Percentiles rank a stretch among this genome's conserved stretches.
phyloP scores from a whole-genome alignment of 2,797 vertebrate species.

The Cyprinella venusta region DNA sequence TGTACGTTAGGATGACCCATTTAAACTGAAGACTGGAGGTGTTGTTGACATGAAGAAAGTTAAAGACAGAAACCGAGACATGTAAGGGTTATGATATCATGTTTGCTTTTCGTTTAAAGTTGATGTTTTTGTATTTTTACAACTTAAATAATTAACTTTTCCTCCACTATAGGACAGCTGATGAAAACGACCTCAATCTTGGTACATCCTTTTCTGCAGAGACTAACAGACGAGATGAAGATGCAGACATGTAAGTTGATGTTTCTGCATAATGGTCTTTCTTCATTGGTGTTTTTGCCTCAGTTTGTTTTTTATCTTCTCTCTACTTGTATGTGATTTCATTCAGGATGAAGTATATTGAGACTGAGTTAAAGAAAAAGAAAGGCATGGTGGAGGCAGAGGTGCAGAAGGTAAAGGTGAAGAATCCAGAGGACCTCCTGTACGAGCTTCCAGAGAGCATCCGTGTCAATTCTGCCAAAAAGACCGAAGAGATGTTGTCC shows the following conservation, averaged over 20 bases:
- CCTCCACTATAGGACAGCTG: conserved; percentile 82
- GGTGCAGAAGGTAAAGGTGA: conserved; percentile 91
- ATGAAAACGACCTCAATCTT: conserved; percentile 93
- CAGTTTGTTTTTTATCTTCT: not conserved
- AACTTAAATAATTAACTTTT: conserved; percentile 19
- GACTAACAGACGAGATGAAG: conserved; percentile 96
- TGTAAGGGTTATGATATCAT: conserved; percentile 75
- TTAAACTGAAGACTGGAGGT: conserved; percentile 93
- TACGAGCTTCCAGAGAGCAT: conserved; percentile 96
- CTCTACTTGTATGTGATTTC: not conserved
- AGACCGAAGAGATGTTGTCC: conserved; percentile 98
- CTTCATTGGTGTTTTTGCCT: not conserved
- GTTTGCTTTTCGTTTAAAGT: not conserved
- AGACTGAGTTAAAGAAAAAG: conserved; percentile 84
- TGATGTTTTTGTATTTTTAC: not conserved
- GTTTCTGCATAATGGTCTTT: conserved; percentile 40
- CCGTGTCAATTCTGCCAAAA: conserved; percentile 94
- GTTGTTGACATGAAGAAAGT: conserved; percentile 98
- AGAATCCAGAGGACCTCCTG: conserved; percentile 93
- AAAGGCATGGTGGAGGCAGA: conserved; percentile 90
- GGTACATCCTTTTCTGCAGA: conserved; percentile 98
- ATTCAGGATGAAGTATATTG: conserved; percentile 83
- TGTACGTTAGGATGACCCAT: conserved; percentile 88
- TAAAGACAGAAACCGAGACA: conserved; percentile 92
- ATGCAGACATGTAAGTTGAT: conserved; percentile 91